Conservation (phyloP, 2,797 vertebrate genomes). For the Allochrocebus solatus region DNA sequence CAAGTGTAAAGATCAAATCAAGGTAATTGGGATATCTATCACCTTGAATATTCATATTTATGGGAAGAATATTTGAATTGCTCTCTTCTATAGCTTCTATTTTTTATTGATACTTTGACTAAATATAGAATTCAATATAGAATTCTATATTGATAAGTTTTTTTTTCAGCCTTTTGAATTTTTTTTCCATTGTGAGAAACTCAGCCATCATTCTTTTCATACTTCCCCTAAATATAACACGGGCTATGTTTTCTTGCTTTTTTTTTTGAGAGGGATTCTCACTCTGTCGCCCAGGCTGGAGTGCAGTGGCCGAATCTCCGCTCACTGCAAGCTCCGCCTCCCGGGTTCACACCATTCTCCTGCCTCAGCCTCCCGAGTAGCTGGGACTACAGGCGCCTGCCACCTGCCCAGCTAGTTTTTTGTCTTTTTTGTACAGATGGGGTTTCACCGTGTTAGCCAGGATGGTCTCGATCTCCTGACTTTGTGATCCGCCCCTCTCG, state of each 20-base stretch:
- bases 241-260: background rate
- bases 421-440: no score
- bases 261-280: no score
- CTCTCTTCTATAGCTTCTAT: background rate
- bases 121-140: background rate
- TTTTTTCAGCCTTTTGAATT: background rate
- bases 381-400: rapidly evolving
- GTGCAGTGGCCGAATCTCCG: no score
- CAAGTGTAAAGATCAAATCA: background rate
- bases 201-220: background rate
- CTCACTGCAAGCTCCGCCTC: no score
- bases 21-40: background rate
- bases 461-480: no score
- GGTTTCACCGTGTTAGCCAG: no score
- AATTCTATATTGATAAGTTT: background rate
- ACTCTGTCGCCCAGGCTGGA: no score
- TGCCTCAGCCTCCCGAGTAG: no score
- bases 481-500: rapidly evolving
- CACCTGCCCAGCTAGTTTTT: no score
- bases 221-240: background rate
- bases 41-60: background rate
- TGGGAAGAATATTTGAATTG: background rate
- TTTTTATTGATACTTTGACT: background rate
- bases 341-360: no score
- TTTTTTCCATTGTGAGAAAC: background rate